Evolutionary conservation across 2,888 invertebrate genomes (phyloP), one percentile per base, ranked within the genome.

Genomic region (Spodoptera littoralis): DNA sequence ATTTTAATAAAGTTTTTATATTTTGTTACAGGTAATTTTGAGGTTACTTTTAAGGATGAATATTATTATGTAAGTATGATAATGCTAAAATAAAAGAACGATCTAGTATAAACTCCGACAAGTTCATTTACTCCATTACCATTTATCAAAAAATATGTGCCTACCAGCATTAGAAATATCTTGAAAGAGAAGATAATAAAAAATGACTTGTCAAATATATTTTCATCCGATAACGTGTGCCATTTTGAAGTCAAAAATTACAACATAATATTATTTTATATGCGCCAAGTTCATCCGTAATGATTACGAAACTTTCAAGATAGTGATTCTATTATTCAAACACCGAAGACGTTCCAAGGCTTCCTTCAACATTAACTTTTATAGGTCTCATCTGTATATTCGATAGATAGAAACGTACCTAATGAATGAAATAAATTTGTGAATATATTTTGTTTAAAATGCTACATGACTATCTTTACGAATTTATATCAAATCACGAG

Each of bases 21-120:
- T 64, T 76, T 82, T 84, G 79, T 88, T 88, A 56, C 84, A 88
- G 88, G 88, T 88, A 88, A 84, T 76, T 69, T 63, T 68, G 60
- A 65, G 50, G 67, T 70, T 65, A 36, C 12, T 18, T 62, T 60
- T 65, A 59, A 71, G 60, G 73, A 79, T 75, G 60, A 68, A 57
- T 63, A 54, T 60, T 48, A 60, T 68, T 67, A 27, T 41, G 74
- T 72, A 65, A 75, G 75, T 75, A 56, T 9, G 9, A 56, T 13
- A 43, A 45, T 36, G 8, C 6, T 36, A 36, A 36, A 18, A 18
- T 18, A 18, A 36, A 6, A 36, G 2, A 6, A 36, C 36, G 1
- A 36, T 36, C 36, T 27, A 27, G 3, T 27, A 27, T 4, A 27
- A 27, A 4, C 5, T 27, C 27, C 3, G 5, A 27, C 27, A 4